Conservation (phyloP, 2,888 invertebrate genomes). For the Eupithecia exiguata region DNA sequence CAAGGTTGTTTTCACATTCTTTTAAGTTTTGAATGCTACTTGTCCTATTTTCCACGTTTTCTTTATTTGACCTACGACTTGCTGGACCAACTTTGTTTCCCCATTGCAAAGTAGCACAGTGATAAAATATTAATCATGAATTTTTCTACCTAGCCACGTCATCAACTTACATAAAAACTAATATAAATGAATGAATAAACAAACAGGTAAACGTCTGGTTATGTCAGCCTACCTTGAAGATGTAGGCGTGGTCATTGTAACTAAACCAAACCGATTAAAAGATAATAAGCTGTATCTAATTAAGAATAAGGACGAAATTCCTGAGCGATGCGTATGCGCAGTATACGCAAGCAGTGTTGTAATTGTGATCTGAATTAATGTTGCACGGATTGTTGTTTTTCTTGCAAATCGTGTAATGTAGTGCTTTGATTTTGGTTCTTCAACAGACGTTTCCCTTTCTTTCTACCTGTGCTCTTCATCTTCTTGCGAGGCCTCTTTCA, state of each 20-base stretch:
- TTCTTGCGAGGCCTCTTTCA: background rate
- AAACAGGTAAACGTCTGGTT: constrained; percentile 29
- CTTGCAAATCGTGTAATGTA: constrained; percentile 9
- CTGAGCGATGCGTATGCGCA: constrained; percentile 23
- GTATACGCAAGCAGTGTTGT: constrained; percentile 31
- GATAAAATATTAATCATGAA: background rate
- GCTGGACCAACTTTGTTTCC: background rate
- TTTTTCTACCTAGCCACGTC: constrained; percentile 16
- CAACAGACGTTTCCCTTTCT: background rate
- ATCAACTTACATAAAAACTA: constrained; percentile 20
- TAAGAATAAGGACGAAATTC: constrained; percentile 30
- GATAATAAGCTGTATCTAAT: constrained; percentile 27
- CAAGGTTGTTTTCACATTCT: background rate
- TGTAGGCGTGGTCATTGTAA: constrained; percentile 34
- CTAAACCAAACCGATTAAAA: constrained; percentile 27
- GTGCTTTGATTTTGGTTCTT: constrained; percentile 19
- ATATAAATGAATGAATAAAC: constrained; percentile 16
- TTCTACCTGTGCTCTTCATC: background rate
- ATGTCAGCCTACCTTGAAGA: constrained; percentile 38
- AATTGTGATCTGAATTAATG: constrained; percentile 28
- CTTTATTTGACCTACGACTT: background rate
- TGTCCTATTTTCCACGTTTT: background rate
- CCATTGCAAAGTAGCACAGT: background rate
- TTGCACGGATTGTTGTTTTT: constrained; percentile 26
- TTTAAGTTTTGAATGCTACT: background rate